Evolutionary conservation across 2,888 invertebrate species (phyloP).

Genomic region (Cataglyphis rosenhaueri): DNA sequence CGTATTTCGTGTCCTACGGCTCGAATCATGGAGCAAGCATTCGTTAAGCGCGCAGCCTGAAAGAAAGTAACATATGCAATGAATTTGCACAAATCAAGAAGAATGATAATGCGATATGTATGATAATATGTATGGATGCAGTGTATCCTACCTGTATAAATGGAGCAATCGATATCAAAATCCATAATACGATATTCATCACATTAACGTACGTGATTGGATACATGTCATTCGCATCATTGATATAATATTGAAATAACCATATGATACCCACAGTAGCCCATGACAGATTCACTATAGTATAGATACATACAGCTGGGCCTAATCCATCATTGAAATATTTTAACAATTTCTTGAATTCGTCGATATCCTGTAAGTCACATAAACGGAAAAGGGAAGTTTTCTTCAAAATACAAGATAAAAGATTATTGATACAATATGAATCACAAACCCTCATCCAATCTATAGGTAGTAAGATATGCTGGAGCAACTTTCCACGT

Average conservation of each 20-base stretch:
- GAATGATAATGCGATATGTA: neutral
- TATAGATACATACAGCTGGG: conserved; percentile 92
- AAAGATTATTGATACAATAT: neutral
- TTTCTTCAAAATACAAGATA: neutral
- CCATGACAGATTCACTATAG: conserved; percentile 91
- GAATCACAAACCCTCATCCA: conserved; percentile 90
- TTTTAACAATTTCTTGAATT: conserved; percentile 91
- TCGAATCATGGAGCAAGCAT: conserved; percentile 90
- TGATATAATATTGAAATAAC: conserved; percentile 88
- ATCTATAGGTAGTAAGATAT: conserved; percentile 90
- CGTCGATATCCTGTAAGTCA: conserved; percentile 90
- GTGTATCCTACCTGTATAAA: conserved; percentile 88
- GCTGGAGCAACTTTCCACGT: conserved; percentile 90
- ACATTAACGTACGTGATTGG: conserved; percentile 88
- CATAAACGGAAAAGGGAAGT: conserved; percentile 35
- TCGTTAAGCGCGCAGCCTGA: conserved; percentile 91
- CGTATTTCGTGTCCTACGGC: conserved; percentile 92
- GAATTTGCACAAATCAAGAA: conserved; percentile 20
- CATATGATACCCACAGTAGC: conserved; percentile 90
- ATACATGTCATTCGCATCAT: conserved; percentile 87
- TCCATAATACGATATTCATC: conserved; percentile 89
- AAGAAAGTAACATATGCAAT: conserved; percentile 74
- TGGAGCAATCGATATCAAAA: conserved; percentile 89
- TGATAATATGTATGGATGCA: neutral
- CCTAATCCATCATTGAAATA: conserved; percentile 92